A percentile compares a stretch with the other conserved stretches of the same genome.
phyloP scores from a whole-genome alignment of 2,797 vertebrate species.

The Cheirogaleus major region DNA sequence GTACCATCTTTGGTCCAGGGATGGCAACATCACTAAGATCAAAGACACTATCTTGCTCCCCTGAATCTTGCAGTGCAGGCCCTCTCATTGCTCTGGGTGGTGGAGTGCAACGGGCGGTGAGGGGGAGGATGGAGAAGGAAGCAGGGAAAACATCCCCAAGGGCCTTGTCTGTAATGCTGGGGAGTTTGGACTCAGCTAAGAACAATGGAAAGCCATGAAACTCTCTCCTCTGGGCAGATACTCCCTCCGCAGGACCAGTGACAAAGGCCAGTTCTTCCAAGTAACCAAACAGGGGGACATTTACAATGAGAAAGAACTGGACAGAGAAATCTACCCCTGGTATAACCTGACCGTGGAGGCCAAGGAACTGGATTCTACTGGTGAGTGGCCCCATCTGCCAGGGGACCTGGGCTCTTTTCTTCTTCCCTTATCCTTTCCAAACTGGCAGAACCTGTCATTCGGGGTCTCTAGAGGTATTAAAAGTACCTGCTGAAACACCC shows the following conservation, averaged over 20 bases:
- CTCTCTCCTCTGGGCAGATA: slow-evolving; percentile 80
- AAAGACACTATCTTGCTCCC: neutral
- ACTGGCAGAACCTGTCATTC: neutral
- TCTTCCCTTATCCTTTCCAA: neutral
- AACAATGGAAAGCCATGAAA: neutral
- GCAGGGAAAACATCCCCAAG: neutral
- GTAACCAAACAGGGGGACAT: slow-evolving; percentile 82
- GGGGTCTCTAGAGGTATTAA: neutral
- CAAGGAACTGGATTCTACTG: slow-evolving; percentile 81
- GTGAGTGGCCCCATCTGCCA: slow-evolving; percentile 59
- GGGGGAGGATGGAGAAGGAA: neutral
- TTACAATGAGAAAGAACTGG: slow-evolving; percentile 83
- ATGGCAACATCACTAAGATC: neutral
- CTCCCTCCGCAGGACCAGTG: slow-evolving; percentile 81
- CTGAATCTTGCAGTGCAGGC: neutral
- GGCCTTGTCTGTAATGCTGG: neutral
- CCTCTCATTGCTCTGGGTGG: neutral
- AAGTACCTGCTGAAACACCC: neutral
- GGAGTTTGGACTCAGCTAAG: neutral
- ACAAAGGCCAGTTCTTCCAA: slow-evolving; percentile 81
- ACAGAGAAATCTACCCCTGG: slow-evolving; percentile 86
- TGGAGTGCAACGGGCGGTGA: neutral
- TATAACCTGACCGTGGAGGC: slow-evolving; percentile 88
- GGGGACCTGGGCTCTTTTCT: neutral
- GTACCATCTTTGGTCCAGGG: neutral